Base-by-base conservation (phyloP, 2,113 vertebrate genomes). In the Zeus faber region DNA sequence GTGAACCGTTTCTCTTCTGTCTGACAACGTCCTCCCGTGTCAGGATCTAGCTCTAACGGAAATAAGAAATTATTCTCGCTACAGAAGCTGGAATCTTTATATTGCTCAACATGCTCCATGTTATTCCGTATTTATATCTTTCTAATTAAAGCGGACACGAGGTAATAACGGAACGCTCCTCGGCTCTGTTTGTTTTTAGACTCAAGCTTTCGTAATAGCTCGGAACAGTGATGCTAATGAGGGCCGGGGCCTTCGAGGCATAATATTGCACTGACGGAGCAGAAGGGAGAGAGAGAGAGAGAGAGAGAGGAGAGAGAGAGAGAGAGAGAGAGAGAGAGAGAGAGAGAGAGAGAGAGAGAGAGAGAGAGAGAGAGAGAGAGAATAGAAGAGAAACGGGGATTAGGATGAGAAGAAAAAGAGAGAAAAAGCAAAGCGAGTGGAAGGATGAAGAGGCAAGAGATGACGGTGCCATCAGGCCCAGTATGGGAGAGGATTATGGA, bases 401-500 rank as follows among this genome's bases (percentile, higher is more conserved):
- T 14, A 25, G 49, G 20, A 29, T n/a, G n/a, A n/a, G n/a, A n/a
- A n/a, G n/a, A n/a, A n/a, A n/a, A n/a, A n/a, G n/a, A n/a, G 40
- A 49, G 35, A 40, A 60, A 29, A 21, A 17, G 26, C 26, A 57
- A 49, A 52, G 39, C 14, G 14, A 14, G 52, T 49, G 24, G 48
- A 53, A 45, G 61, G 37, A 37, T 18, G 33, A 52, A 45, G 25
- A 25, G 37, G 2, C 17, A n/a, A n/a, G 49, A 55, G 62, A 74
- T 58, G 56, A 13, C 49, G 2, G 14, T 65, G 50, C 67, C 72
- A 76, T 74, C 53, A 68, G 43, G 62, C 60, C 40, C 62, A 26
- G 48, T 46, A 65, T 65, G 51, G 54, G 58, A 44, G 14, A 10
- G 67, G 72, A 83, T 84, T 83, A 81, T 58, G 18, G 44, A 75